Evolutionary conservation across 2,797 vertebrate genomes (phyloP).

Genomic region (Heterohyrax brucei): DNA sequence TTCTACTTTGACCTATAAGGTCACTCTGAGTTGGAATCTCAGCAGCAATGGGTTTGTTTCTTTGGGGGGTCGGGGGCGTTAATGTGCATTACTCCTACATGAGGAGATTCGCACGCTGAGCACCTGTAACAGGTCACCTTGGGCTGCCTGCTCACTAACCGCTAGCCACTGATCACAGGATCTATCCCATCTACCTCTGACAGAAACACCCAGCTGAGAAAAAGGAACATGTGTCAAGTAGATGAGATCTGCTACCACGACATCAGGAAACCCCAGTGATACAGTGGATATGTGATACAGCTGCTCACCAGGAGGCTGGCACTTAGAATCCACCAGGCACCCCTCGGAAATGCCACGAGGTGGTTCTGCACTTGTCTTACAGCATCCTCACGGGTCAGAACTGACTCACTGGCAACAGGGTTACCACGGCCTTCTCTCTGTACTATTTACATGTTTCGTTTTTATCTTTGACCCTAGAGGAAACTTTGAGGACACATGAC

Average conservation of each 20-base stretch:
- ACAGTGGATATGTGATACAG: too few relatives aligned
- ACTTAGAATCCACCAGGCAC: too few relatives aligned
- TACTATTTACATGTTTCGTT: not conserved
- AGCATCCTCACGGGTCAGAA: too few relatives aligned
- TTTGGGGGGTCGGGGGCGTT: too few relatives aligned
- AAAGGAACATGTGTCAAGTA: not conserved
- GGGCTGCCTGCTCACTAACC: not conserved
- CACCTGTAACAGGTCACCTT: not conserved
- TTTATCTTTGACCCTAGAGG: not conserved
- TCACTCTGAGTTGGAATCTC: too few relatives aligned
- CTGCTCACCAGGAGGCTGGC: too few relatives aligned
- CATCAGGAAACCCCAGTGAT: too few relatives aligned
- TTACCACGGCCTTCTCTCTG: not conserved
- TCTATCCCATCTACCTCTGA: not conserved
- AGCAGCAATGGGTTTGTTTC: too few relatives aligned
- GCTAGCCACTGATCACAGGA: not conserved
- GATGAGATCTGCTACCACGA: not conserved
- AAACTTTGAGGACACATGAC: not conserved
- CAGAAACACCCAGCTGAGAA: not conserved
- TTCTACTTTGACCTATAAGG: too few relatives aligned
- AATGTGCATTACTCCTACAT: not conserved
- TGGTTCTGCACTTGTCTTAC: too few relatives aligned
- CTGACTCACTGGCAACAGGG: too few relatives aligned
- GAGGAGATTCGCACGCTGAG: not conserved
- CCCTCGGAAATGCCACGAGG: too few relatives aligned